Evolutionary conservation across 2,797 vertebrate genomes (phyloP), one percentile per base, ranked within the genome.

Genomic region (Etheostoma nigrum): DNA sequence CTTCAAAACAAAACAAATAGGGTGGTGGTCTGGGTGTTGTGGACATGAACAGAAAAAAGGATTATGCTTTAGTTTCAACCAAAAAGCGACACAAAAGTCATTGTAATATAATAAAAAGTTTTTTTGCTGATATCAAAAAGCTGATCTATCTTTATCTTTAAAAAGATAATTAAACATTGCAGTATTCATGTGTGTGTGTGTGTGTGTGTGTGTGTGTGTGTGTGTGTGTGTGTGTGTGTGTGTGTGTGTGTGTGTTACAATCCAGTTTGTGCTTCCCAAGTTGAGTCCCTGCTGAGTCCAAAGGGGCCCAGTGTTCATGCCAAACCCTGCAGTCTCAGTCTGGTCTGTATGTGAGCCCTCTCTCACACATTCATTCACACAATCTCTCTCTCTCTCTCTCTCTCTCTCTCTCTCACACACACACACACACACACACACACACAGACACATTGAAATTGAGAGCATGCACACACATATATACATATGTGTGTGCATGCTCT

Each of bases 301-400:
- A 87, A 91, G 94, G 92, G 94, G 93, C 94, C 93, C 93, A 86
- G 74, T 69, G 81, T 74, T 89, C 80, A 81, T 77, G 67, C 72
- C 78, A 74, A 81, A 88, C 91, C 91, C 84, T 86, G 81, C 54
- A 78, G 79, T 76, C 86, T 83, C 53, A 82, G 90, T 89, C 84
- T 89, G 76, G 73, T 86, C 84, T 74, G 83, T 87, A 88, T 87
- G 62, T 60, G 58, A 89, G 71, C 36, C 2, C 12, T 72, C 23
- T 48, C 36, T 58, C 73, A 73, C 30, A 44, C 66, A 44, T 40
- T 36, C 12, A 12, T 36, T 14, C 4, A 14, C 36, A 30, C 44
- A 48, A 23, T 23, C 21, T 23, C 21, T 23, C 21, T 23, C 21
- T 23, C 21, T 23, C 14, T 36, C 42, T 42, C 40, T 12, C 12